Percentiles rank a stretch among this genome's conserved stretches.
These are phyloP conservation scores for Tenebrio molitor DNA, from an alignment of 1,140 invertebrate species.

Conservation along the genomic window DNA sequence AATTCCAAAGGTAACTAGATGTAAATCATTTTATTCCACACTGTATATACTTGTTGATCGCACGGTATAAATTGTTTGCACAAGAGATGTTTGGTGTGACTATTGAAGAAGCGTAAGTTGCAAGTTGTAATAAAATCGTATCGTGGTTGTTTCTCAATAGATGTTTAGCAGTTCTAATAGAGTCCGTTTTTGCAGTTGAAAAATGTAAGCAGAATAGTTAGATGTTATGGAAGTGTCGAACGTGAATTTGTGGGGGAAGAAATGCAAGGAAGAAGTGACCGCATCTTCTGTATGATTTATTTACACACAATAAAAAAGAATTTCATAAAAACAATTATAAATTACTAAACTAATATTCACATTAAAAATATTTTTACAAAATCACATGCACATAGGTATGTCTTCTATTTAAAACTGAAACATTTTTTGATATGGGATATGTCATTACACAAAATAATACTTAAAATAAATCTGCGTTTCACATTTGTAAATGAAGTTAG, in stretches of 20 bases:
- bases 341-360: slow-evolving; percentile 60
- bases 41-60: no score
- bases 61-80: no score
- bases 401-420: slow-evolving; percentile 35
- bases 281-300: slow-evolving; percentile 49
- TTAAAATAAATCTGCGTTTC: slow-evolving; percentile 9
- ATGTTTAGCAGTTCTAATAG: no score
- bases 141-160: no score
- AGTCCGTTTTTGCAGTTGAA: no score
- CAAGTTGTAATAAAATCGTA: no score
- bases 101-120: no score
- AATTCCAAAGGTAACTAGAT: no score
- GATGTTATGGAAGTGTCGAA: no score
- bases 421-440: slow-evolving; percentile 46
- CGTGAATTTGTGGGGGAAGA: neutral
- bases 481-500: slow-evolving; percentile 44
- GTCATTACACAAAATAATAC: slow-evolving; percentile 46
- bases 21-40: no score
- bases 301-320: slow-evolving; percentile 61
- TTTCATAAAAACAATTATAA: slow-evolving; percentile 57
- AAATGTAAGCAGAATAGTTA: no score
- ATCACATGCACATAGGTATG: slow-evolving; percentile 58
- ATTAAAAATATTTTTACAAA: slow-evolving; percentile 58
- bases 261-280: neutral
- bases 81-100: no score